phyloP scores from a whole-genome alignment of 2,113 vertebrate species.

The Vulpes ferrilata region DNA sequence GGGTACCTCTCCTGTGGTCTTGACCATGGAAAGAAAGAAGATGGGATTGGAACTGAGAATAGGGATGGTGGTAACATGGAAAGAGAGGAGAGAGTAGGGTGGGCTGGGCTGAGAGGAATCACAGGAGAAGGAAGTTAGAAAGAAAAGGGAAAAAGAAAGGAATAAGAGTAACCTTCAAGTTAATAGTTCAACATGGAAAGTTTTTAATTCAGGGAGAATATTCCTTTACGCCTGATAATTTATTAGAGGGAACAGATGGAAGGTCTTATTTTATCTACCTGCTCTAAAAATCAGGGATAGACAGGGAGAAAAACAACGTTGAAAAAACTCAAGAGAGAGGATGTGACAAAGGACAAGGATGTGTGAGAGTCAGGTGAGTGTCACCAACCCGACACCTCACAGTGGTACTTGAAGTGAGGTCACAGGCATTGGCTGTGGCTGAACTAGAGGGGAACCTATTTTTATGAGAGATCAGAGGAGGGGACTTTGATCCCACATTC shows the following conservation, averaged over 20 bases:
- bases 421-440: background rate
- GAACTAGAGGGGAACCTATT: background rate
- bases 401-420: background rate
- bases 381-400: background rate
- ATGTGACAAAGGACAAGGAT: background rate
- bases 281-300: background rate
- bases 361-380: background rate
- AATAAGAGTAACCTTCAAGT: background rate
- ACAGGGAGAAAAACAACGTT: background rate
- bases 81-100: too few species aligned
- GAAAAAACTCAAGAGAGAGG: background rate
- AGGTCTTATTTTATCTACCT: slow-evolving; percentile 12
- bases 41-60: background rate
- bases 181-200: background rate
- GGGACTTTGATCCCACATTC: background rate
- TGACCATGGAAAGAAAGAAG: background rate
- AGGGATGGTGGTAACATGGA: background rate
- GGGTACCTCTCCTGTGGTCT: background rate
- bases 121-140: background rate
- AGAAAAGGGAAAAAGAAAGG: background rate
- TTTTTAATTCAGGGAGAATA: background rate
- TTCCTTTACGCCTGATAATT: slow-evolving; percentile 42
- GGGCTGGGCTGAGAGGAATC: background rate
- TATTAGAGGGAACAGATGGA: background rate
- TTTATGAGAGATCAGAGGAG: background rate